These are phyloP conservation scores for Ormyrus labotus DNA, from an alignment of 2,888 invertebrate species.

Conservation along the genomic window DNA sequence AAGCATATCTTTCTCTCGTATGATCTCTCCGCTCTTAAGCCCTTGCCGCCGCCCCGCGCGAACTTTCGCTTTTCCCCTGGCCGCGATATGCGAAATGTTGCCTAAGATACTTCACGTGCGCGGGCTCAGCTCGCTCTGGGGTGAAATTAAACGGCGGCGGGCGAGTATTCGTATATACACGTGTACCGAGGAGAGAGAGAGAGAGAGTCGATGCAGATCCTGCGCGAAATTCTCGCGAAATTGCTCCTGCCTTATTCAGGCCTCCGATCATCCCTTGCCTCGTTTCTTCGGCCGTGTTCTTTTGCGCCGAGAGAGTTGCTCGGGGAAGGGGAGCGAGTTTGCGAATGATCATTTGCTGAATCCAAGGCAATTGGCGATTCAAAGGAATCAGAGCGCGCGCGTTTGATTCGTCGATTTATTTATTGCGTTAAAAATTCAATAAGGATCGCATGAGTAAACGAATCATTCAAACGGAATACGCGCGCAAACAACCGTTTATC, in stretches of 20 bases:
- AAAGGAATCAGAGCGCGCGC: too few species aligned
- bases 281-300: slow-evolving; percentile 9
- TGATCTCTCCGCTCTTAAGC: slow-evolving; percentile 16
- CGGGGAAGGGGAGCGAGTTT: too few species aligned
- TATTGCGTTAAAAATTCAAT: neutral
- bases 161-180: slow-evolving; percentile 35
- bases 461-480: too few species aligned
- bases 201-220: neutral
- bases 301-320: neutral
- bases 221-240: slow-evolving; percentile 59
- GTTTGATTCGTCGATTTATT: neutral
- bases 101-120: slow-evolving; percentile 15
- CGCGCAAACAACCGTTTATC: too few species aligned
- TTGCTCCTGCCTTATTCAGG: slow-evolving; percentile 73
- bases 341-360: too few species aligned
- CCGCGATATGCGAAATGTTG: slow-evolving; percentile 43
- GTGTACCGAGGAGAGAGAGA: neutral
- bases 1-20: neutral
- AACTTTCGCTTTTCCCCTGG: slow-evolving; percentile 16
- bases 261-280: slow-evolving; percentile 40
- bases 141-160: slow-evolving; percentile 56
- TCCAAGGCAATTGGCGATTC: too few species aligned
- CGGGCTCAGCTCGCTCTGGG: slow-evolving; percentile 44
- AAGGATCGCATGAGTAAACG: too few species aligned
- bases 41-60: slow-evolving; percentile 4